Evolutionary conservation across 2,113 vertebrate genomes (phyloP).

Genomic region (Periophthalmodon schlosseri): DNA sequence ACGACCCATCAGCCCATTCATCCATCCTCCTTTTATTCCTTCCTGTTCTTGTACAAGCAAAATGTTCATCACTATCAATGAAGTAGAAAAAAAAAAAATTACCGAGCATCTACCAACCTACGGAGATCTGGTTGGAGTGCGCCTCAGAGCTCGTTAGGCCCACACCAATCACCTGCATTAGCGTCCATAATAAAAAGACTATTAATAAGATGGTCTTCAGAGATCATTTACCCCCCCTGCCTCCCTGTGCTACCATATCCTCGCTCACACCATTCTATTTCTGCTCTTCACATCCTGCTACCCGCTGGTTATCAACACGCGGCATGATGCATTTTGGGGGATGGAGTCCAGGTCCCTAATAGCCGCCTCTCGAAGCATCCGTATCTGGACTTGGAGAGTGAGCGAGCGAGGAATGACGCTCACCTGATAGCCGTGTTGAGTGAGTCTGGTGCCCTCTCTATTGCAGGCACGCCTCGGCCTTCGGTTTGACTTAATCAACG

Average conservation of each 20-base stretch:
- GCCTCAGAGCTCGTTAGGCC: slow-evolving; percentile 67
- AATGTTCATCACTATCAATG: slow-evolving; percentile 45
- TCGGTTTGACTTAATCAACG: slow-evolving; percentile 74
- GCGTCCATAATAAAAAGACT: slow-evolving; percentile 69
- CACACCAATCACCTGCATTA: slow-evolving; percentile 67
- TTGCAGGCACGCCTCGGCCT: slow-evolving; percentile 59
- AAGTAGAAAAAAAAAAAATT: not conserved
- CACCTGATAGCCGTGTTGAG: slow-evolving; percentile 63
- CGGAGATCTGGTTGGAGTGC: slow-evolving; percentile 39
- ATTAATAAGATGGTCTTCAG: slow-evolving; percentile 74
- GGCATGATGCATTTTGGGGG: slow-evolving; percentile 51
- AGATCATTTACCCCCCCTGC: slow-evolving; percentile 67
- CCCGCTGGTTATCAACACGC: slow-evolving; percentile 61
- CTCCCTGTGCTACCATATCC: slow-evolving; percentile 46
- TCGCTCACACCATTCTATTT: slow-evolving; percentile 3
- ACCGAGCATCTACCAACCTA: slow-evolving; percentile 50
- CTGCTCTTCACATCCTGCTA: slow-evolving; percentile 31
- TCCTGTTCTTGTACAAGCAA: slow-evolving; percentile 50
- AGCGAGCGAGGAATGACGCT: slow-evolving; percentile 53
- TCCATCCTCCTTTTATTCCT: slow-evolving; percentile 44
- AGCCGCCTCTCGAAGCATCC: slow-evolving; percentile 53
- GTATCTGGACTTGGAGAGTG: slow-evolving; percentile 49
- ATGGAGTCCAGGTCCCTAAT: slow-evolving; percentile 38
- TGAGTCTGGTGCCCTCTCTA: slow-evolving; percentile 53
- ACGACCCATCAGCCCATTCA: slow-evolving; percentile 50